phyloP scores from a whole-genome alignment of 2,113 vertebrate species.

The Onychorhynchus coronatus region DNA sequence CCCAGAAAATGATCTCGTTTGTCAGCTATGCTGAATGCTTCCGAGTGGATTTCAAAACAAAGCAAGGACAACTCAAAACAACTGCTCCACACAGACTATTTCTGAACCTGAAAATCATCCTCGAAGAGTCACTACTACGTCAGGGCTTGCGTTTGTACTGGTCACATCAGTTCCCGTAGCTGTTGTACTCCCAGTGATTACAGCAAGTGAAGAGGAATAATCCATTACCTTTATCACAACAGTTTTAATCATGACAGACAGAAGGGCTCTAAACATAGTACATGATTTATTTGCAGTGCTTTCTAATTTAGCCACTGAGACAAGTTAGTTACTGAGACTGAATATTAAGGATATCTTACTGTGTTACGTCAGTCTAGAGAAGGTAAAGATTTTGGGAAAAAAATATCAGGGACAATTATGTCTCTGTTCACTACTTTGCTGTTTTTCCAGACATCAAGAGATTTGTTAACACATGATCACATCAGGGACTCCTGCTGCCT shows the following conservation, averaged over 20 bases:
- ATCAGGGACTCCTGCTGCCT: not conserved
- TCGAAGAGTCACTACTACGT: rapidly evolving
- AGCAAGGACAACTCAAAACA: not conserved
- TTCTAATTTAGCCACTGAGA: conserved; percentile 3
- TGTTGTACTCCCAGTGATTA: conserved; percentile 19
- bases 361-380: not conserved
- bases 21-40: not conserved
- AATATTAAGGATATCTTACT: conserved; percentile 27
- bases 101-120: not conserved
- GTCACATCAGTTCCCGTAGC: not conserved
- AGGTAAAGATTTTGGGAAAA: not conserved
- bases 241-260: not conserved
- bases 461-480: not conserved
- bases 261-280: not conserved
- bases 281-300: conserved; percentile 32
- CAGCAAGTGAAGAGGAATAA: not conserved
- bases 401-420: not conserved
- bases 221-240: conserved; percentile 38
- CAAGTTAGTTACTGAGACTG: not conserved
- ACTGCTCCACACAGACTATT: not conserved
- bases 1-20: not conserved
- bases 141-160: not conserved
- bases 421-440: not conserved
- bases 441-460: not conserved
- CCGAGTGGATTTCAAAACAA: not conserved